Evolutionary conservation across 2,888 invertebrate genomes (phyloP), one percentile per base, ranked within the genome.

Genomic region (Cantharis lateralis): DNA sequence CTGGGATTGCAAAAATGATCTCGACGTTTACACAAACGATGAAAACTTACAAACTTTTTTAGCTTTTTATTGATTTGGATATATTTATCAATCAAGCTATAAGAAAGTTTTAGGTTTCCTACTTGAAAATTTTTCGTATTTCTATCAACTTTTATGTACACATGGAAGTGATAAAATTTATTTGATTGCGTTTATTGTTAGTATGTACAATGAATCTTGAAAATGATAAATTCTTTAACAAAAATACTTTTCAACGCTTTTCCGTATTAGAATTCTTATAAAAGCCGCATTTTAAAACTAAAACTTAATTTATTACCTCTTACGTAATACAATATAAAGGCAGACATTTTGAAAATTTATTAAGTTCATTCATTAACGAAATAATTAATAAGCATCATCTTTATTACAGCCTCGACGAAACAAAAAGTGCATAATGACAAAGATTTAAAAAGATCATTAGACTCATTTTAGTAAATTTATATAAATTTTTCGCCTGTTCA

Each of bases 1-100:
- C 71, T 26, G 61, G 70, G 26, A 72, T 77, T 72, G 70, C 69
- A 76, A 77, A 77, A 79, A 78, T 78, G 74, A 77, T 76, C 68
- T 63, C 69, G 62, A 15, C 70, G 62, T 71, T 73, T 69, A 70
- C 76, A 71, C 68, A 71, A 72, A 61, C 72, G 76, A 71, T 68
- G 28, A 62, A 75, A 75, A 77, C 74, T 75, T 71, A 68, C 76
- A 66, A 76, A 74, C 74, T 72, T 71, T 15, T 63, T 20, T 62
- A 66, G 69, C 62, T 71, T 74, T 70, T 73, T 68, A 77, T 74
- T 72, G 76, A 76, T 73, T 79, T 74, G 70, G 68, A 72, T 32
- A 71, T 76, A 76, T 75, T 78, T 79, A 78, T 79, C 78, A 78
- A 79, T 79, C 79, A 79, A 61, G 71, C 74, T 79, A 28, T 28